Conservation (phyloP, 2,888 invertebrate genomes). For the Idaea biselata region DNA sequence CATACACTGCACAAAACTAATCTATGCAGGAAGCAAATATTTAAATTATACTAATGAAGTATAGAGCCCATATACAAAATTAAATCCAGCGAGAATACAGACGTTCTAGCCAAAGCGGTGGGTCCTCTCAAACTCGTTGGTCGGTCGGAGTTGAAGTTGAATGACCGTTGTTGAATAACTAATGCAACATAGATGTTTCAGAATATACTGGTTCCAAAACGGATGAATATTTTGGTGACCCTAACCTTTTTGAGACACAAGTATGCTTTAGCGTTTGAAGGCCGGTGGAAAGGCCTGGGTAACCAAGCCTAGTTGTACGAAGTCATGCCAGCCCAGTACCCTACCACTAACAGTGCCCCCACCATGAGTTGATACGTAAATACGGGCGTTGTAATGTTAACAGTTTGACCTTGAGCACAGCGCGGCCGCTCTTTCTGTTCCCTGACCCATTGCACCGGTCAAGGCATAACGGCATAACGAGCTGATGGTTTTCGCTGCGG, state of each 20-base stretch:
- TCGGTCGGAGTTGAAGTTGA: not conserved
- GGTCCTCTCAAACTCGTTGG: conserved; percentile 1
- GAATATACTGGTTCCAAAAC: not conserved
- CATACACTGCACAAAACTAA: not conserved
- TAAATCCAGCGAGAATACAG: not conserved
- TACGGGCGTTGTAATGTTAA: no score
- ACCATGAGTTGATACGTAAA: no score
- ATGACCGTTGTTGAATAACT: conserved; percentile 6
- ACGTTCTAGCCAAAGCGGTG: not conserved
- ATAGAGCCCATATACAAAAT: not conserved
- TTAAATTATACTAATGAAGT: not conserved
- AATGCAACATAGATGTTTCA: conserved; percentile 2
- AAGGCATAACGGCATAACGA: no score
- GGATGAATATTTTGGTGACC: conserved; percentile 10
- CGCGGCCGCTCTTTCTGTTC: no score
- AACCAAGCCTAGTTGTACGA: no score
- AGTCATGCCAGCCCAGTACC: no score
- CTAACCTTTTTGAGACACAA: not conserved
- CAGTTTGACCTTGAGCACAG: no score
- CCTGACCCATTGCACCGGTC: no score
- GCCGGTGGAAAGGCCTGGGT: no score
- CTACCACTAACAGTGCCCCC: no score
- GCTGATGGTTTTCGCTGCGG: no score
- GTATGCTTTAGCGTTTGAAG: not conserved
- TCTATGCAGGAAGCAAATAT: not conserved